These are phyloP conservation scores for Daubentonia madagascariensis DNA, from an alignment of 2,113 vertebrate species.

Conservation along the genomic window DNA sequence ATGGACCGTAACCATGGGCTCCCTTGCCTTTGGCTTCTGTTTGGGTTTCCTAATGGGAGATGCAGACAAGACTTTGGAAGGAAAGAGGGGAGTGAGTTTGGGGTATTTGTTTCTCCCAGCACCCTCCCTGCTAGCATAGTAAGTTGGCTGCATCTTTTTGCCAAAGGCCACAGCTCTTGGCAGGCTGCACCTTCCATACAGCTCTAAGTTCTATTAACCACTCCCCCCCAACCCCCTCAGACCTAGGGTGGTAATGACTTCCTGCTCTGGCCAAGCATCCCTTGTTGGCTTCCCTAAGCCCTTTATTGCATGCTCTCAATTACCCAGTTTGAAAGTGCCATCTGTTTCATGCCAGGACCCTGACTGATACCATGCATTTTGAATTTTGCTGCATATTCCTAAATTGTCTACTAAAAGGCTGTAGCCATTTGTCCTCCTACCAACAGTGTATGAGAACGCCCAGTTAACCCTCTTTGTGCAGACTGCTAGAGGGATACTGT, in stretches of 20 bases:
- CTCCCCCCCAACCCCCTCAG: neutral
- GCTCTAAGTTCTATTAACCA: neutral
- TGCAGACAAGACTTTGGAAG: neutral
- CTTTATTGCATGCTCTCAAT: neutral
- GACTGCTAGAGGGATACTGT: neutral
- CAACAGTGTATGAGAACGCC: neutral
- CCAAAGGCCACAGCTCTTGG: neutral
- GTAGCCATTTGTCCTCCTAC: neutral
- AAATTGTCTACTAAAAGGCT: constrained; percentile 16
- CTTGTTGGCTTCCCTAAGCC: neutral
- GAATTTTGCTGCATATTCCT: constrained; percentile 3
- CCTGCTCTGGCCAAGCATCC: neutral
- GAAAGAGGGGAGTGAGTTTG: neutral
- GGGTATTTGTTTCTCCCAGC: neutral
- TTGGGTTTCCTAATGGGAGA: neutral
- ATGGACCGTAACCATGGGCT: neutral
- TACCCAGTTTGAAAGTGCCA: neutral
- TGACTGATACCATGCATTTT: neutral
- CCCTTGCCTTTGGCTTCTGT: neutral
- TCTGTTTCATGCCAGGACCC: neutral
- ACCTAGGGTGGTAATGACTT: neutral
- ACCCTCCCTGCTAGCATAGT: neutral
- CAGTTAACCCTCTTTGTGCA: neutral
- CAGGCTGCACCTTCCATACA: neutral
- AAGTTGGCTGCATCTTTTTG: neutral